Base-by-base conservation (phyloP, 2,797 vertebrate species). In the Eulemur rubriventer region DNA sequence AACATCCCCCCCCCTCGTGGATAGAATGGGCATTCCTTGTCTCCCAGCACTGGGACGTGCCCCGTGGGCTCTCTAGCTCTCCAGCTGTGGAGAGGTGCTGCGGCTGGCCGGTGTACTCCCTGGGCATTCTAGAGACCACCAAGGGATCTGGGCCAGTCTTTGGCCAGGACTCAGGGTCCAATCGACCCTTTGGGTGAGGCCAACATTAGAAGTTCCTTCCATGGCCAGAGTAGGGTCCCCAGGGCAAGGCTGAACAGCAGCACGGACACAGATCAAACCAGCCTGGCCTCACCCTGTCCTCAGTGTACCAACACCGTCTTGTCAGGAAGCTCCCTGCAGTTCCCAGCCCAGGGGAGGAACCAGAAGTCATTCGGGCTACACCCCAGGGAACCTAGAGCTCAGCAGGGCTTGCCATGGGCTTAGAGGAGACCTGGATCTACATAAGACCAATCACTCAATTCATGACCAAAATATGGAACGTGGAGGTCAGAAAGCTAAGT, bases 1-100 rank as follows among this genome's bases (percentile, higher is more conserved):
- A 59, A n/a, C 0, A 7, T 35, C 28, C 24, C 35, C 13, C 35
- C 13, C 81, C 55, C 26, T 57, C 0, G 0, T 14, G 72, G 90
- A 82, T 38, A 24, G 70, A 73, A 78, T 9, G 17, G 35, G 5
- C 7, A 41, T 65, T 41, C 43, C 38, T 65, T 28, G 10, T n/a
- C 38, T 59, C n/a, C 38, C 30, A 84, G 41, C 10, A 30, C 75
- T 41, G 67, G 57, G 28, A 26, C 33, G 24, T 11, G 6, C n/a
- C n/a, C 38, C 26, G 10, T 1, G 1, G 41, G 52, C 16, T 59
- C 55, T 65, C 55, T 46, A 55, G 46, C 16, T 50, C 46, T 63
- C 55, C 67, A 63, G 87, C 20, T 12, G 2, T 6, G 26, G 46
- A 59, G 18, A n/a, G 63, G 16, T 46, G 41, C 43, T 46, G 11